Percentiles rank a stretch among this genome's conserved stretches.
phyloP scores from a whole-genome alignment of 2,888 invertebrate species.

The Punctoribates punctum region DNA sequence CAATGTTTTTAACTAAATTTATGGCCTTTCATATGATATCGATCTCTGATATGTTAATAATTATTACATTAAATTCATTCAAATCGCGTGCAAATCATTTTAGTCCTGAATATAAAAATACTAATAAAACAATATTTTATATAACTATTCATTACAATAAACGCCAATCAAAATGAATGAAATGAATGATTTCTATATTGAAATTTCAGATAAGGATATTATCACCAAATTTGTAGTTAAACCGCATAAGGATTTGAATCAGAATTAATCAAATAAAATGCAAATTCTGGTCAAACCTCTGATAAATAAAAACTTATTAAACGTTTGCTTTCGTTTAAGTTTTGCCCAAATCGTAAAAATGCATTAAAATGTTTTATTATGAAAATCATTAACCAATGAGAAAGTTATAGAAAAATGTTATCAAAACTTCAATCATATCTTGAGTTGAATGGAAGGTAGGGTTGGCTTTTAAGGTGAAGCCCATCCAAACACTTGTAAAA shows the following conservation, averaged over 20 bases:
- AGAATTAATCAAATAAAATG: not conserved
- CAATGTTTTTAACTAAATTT: too few species aligned
- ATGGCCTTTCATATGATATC: too few species aligned
- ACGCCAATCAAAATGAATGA: not conserved
- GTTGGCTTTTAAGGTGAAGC: not conserved
- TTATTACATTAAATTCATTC: not conserved
- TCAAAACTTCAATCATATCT: too few species aligned
- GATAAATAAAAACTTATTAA: not conserved
- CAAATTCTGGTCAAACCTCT: slow-evolving; percentile 1
- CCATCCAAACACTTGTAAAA: not conserved
- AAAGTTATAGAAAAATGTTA: too few species aligned
- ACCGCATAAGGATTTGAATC: not conserved
- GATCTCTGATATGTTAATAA: too few species aligned
- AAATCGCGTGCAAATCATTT: not conserved
- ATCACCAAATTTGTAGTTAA: not conserved
- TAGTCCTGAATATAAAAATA: not conserved
- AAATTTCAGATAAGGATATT: not conserved
- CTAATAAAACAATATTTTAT: not conserved
- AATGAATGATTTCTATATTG: not conserved
- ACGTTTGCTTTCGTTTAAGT: not conserved
- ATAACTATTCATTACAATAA: slow-evolving; percentile 7
- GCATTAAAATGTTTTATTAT: too few species aligned
- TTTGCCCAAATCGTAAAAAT: not conserved
- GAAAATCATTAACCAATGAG: too few species aligned
- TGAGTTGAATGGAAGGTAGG: not conserved